Evolutionary conservation across 2,888 invertebrate genomes (phyloP), one percentile per base, ranked within the genome.

Genomic region (Euzetes globulus): DNA sequence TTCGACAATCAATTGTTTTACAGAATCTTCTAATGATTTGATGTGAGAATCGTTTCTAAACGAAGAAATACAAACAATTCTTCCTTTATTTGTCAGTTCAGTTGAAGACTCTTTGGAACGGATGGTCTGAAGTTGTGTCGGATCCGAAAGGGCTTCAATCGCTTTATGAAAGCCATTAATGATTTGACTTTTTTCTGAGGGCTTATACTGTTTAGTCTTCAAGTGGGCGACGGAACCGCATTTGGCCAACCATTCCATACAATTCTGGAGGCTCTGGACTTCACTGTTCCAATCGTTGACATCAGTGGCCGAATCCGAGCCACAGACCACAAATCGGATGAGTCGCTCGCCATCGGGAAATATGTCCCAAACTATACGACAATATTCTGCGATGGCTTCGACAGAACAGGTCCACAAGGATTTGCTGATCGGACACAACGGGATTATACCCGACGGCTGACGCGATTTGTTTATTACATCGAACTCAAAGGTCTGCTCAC

Each of bases 321-420:
- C 47, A 13, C 19, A 52, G 15, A 52, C 27, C 4, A 74, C 60
- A 29, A 72, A 60, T 11, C 73, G 15, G n/a, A 73, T 82, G 85
- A 92, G 91, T 83, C 93, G 83, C 86, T 94, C 92, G 76, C 90
- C 91, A 76, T 88, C 87, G 0, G 96, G 94, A 85, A 94, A 97
- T n/a, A 98, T 85, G 84, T 99, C 98, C 91, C 94, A 95, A 0
- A 95, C 92, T 79, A 99, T 92, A 29, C 98, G 88, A 80, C 95
- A 94, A 82, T 97, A 98, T 83, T 99, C 99, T 76, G 97, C 88
- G 0, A 94, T 90, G 1, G 94, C 91, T 85, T 98, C 98, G 0
- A 97, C 92, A 78, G 92, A 91, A 80, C 92, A 94, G 0, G 96
- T 97, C 98, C 98, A 99, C 73, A 98, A 82, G 0, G 93, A 91